Evolutionary conservation across 2,113 vertebrate species (phyloP), one percentile per base, ranked within the genome.

Genomic region (Nothobranchius kuhntae): DNA sequence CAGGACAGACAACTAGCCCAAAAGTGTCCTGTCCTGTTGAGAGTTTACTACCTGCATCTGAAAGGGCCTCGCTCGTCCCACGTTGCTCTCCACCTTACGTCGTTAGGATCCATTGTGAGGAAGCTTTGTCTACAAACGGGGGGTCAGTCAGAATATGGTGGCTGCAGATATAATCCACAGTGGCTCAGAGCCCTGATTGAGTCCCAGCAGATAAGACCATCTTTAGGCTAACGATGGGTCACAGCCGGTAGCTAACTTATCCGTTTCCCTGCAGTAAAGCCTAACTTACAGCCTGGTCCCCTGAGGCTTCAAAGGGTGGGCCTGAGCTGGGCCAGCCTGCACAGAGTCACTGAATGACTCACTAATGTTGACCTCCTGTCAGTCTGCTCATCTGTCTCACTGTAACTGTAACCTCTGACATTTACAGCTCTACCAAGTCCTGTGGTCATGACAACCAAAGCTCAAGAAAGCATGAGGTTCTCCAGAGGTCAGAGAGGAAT

Each of bases 221-320:
- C 78, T 81, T 64, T n/a, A 60, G 87, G 77, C 86, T 89, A 91
- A 86, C 73, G 82, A 90, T 85, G 77, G 85, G 79, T 87, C 89
- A 86, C 89, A 79, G 78, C 90, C 87, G 87, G 89, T 75, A 86
- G 75, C 86, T 75, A 75, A 89, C 84, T 89, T 82, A 74, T 90
- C 89, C 83, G 83, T 89, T 93, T 89, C 85, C 86, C 85, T 71
- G 81, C 84, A 88, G 87, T 93, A 92, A 93, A 92, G 82, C 68
- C 81, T 48, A 52, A 82, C 77, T 76, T 76, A 73, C 61, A 81
- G 83, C 76, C 53, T 2, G 70, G 53, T 74, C 74, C 85, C 87
- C 86, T 30, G 80, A 86, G 86, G 80, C 86, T 89, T 91, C 83
- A 91, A 91, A 92, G 61, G 73, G 61, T 62, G 61, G 17, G 26